Percentiles rank a stretch among this genome's conserved stretches.
phyloP scores from a whole-genome alignment of 2,113 vertebrate genomes.

The Recurvirostra avosetta region DNA sequence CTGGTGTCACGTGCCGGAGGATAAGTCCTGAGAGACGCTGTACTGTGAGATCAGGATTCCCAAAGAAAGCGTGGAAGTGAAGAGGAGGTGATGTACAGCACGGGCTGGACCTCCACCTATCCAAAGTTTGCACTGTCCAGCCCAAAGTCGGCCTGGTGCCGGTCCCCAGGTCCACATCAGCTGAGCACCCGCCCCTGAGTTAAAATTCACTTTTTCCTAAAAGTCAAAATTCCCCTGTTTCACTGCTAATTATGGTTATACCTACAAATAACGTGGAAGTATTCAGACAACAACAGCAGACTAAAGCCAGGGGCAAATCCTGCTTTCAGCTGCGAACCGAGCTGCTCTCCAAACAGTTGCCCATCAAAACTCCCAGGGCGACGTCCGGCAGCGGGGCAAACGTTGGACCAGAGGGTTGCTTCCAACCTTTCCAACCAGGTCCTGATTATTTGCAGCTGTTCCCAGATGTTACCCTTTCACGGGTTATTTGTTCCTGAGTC shows the following conservation, averaged over 20 bases:
- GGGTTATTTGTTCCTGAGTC: background rate
- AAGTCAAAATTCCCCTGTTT: background rate
- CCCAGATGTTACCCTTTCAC: constrained; percentile 18
- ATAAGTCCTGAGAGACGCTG: background rate
- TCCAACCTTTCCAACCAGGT: background rate
- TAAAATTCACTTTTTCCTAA: background rate
- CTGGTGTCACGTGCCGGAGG: background rate
- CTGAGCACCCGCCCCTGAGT: background rate
- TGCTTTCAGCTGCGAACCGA: background rate
- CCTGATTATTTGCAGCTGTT: constrained; percentile 17
- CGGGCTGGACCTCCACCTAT: background rate
- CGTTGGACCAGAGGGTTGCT: accelerated
- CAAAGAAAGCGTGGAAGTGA: background rate
- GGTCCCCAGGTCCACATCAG: background rate
- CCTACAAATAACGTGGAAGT: background rate
- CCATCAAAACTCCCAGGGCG: background rate
- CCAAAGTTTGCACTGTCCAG: background rate
- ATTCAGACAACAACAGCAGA: background rate
- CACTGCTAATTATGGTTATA: background rate
- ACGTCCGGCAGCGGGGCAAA: background rate
- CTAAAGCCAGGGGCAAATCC: background rate
- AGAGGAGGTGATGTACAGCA: background rate
- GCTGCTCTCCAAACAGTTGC: background rate
- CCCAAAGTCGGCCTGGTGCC: background rate
- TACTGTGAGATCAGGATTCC: background rate